phyloP scores from a whole-genome alignment of 1,140 invertebrate genomes.

The Sesamia nonagrioides region DNA sequence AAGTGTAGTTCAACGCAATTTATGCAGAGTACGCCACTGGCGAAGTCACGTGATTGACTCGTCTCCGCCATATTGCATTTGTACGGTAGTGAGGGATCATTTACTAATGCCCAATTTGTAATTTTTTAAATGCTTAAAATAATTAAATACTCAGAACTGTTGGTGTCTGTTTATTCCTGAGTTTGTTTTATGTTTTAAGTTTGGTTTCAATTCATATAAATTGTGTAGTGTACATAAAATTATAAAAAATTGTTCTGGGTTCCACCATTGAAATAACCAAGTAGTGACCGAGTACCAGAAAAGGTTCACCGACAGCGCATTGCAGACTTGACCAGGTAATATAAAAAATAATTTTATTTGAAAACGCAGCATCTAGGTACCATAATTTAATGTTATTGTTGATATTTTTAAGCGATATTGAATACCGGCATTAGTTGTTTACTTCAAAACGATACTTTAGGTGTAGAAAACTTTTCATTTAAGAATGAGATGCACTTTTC shows the following conservation, averaged over 20 bases:
- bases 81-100: conserved; percentile 68
- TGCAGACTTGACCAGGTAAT: conserved; percentile 64
- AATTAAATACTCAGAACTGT: conserved; percentile 28
- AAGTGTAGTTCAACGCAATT: conserved; percentile 5
- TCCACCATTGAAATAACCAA: conserved; percentile 78
- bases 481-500: conserved; percentile 17
- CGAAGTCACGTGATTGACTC: conserved; percentile 73
- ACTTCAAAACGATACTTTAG: conserved; percentile 49
- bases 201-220: conserved; percentile 36
- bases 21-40: conserved; percentile 45
- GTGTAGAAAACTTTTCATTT: neutral
- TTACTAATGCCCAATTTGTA: conserved; percentile 65
- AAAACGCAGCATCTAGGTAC: conserved; percentile 6
- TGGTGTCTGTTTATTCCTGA: conserved; percentile 55
- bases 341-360: conserved; percentile 35
- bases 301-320: conserved; percentile 67
- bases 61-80: conserved; percentile 77
- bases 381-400: conserved; percentile 14
- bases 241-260: conserved; percentile 61
- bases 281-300: conserved; percentile 72
- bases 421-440: conserved; percentile 74
- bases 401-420: conserved; percentile 35
- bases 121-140: conserved; percentile 61
- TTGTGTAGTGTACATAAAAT: conserved; percentile 53
- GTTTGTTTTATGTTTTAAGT: conserved; percentile 50